Evolutionary conservation across 53 echinoderm and acorn worm species (phyloP).

Genomic region (Echinarachnius parma): DNA sequence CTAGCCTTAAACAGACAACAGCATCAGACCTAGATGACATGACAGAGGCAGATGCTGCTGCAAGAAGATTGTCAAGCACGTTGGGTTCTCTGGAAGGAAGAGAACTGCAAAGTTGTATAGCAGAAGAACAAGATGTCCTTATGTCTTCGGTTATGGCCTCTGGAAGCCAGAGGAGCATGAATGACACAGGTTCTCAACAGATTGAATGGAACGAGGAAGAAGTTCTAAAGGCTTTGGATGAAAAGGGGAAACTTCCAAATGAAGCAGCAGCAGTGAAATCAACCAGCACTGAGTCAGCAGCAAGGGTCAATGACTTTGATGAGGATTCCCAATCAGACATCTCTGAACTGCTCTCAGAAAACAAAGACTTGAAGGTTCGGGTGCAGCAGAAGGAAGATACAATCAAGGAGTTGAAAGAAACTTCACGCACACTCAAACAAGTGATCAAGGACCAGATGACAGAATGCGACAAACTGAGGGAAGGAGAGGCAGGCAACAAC

Average conservation of each 20-base stretch:
- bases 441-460: slow-evolving; percentile 60
- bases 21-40: slow-evolving; percentile 4
- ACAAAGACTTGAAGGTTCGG: slow-evolving; percentile 33
- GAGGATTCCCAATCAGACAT: slow-evolving; percentile 40
- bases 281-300: not conserved
- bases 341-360: slow-evolving; percentile 24
- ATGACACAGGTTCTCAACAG: no score
- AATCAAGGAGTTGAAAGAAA: slow-evolving; percentile 47
- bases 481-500: not conserved
- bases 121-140: no score
- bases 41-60: slow-evolving; percentile 28
- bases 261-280: not conserved
- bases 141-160: no score
- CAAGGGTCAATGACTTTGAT: slow-evolving; percentile 17
- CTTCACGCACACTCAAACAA: slow-evolving; percentile 34
- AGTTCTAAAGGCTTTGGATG: not conserved
- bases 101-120: no score
- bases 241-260: not conserved
- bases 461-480: slow-evolving; percentile 38
- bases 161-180: no score
- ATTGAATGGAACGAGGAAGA: no score
- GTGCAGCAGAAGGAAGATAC: slow-evolving; percentile 1
- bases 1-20: not conserved
- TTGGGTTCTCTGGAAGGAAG: no score
- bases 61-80: slow-evolving; percentile 1